Evolutionary conservation across 2,113 vertebrate species (phyloP), one percentile per base, ranked within the genome.

Genomic region (Cathartes aura): DNA sequence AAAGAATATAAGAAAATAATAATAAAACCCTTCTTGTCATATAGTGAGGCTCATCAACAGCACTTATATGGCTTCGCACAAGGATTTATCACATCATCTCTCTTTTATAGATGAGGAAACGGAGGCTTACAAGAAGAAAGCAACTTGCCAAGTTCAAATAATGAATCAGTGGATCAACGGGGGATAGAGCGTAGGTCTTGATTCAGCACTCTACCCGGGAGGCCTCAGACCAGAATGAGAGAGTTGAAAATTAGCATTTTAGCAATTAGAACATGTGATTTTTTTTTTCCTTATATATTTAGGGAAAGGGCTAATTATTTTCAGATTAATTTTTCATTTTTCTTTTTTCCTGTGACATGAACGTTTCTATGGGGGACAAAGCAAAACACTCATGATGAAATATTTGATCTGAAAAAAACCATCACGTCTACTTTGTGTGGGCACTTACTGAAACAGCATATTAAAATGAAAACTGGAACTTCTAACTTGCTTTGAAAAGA

Each of bases 361-460:
- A 36, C 4, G 2, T 85, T 88, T 93, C 70, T 70, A n/a, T 70
- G 86, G 30, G 23, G 8, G 30, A 55, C 18, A 3, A 60, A 56
- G 50, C 24, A 80, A 76, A 91, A 60, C 45, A 74, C 13, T 63
- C 14, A 40, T 68, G n/a, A 52, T 55, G 3, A 85, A 92, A 53
- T 75, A 87, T 40, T 73, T 89, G 59, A 53, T 73, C 66, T 73
- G 83, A 87, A 94, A 72, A 20, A 89, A 87, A 94, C 56, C 7
- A 34, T 30, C 12, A 8, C 4, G 0, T 83, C 93, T 73, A 22
- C 8, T 83, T 94, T 58, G 26, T 60, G 30, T 29, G 15, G 15
- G 30, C 13, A 32, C 43, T 59, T 82, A 47, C 22, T 82, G 86
- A 86, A 81, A 38, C 22, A 80, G n/a, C 42, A n/a, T 9, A 32